Conservation (phyloP, 2,888 invertebrate species). For the Drosophila subsilvestris region DNA sequence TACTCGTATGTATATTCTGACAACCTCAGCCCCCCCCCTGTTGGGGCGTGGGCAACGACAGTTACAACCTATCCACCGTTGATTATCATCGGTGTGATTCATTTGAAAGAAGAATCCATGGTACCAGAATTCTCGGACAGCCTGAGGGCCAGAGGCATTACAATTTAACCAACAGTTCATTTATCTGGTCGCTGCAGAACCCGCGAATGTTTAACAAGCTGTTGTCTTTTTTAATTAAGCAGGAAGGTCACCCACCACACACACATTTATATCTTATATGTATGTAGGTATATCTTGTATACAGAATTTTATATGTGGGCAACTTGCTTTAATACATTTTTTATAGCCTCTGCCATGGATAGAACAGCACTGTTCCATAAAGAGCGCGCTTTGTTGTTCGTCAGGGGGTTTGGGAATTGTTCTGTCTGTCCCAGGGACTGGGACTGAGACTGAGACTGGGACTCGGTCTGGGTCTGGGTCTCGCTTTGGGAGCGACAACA, state of each 20-base stretch:
- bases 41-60: slow-evolving; percentile 5
- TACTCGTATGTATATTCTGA: slow-evolving; percentile 33
- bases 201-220: slow-evolving; percentile 72
- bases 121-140: slow-evolving; percentile 31
- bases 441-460: slow-evolving; percentile 14
- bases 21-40: slow-evolving; percentile 38
- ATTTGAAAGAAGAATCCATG: slow-evolving; percentile 57
- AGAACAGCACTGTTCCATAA: slow-evolving; percentile 18
- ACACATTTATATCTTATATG: slow-evolving; percentile 35
- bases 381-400: slow-evolving; percentile 32
- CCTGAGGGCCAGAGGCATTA: slow-evolving; percentile 15
- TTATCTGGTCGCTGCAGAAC: slow-evolving; percentile 48
- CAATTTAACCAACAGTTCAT: slow-evolving; percentile 39
- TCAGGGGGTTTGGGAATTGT: slow-evolving; percentile 27
- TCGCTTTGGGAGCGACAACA: slow-evolving; percentile 33
- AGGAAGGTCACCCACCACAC: slow-evolving; percentile 56
- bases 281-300: slow-evolving; percentile 10
- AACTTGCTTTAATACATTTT: slow-evolving; percentile 54
- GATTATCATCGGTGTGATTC: slow-evolving; percentile 69
- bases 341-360: slow-evolving; percentile 35
- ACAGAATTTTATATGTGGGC: slow-evolving; percentile 24
- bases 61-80: slow-evolving; percentile 30
- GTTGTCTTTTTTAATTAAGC: slow-evolving; percentile 81
- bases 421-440: slow-evolving; percentile 37
- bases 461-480: slow-evolving; percentile 9